Base-by-base conservation (phyloP, 2,113 vertebrate genomes). In the Tupaia chinensis region DNA sequence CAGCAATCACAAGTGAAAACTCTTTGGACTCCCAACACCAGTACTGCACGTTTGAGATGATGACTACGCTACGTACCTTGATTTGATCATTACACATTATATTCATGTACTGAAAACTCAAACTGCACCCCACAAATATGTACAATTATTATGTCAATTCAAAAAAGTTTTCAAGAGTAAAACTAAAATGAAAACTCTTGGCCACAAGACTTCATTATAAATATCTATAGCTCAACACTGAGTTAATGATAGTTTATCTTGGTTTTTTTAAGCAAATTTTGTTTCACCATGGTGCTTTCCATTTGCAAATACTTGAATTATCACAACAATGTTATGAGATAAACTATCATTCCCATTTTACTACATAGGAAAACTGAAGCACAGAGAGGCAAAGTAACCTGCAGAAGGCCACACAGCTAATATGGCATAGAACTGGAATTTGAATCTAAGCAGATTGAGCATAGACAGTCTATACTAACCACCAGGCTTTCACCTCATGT, bases 151-250 rank as follows among this genome's bases (percentile, higher is more conserved):
- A 44, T 44, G 44, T 44, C 44, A 44, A 44, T 44, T 44, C 44
- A 44, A 44, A 44, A 44, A 44, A 44, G 44, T 44, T 44, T 44
- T 44, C 3, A 44, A 44, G 44, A 44, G 44, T 44, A 44, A 44
- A 44, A 44, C 44, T 44, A 44, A 81, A 94, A 17, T 15, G 61
- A 80, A 87, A 87, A 83, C 13, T 2, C 60, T 82, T 44, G 44
- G 44, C 76, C 60, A 58, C 14, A 74, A 84, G 53, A 96, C 65
- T 80, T 89, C 29, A 70, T 58, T 88, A 81, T 13, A 87, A 91
- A 92, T 68, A 56, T 86, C 89, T 94, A 20, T 74, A 92, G 61
- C 69, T 77, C 61, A 63, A 44, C 4, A 54, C 23, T 88, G 58
- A 12, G 65, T 84, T 32, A 89, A 70, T 66, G 25, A 61, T 22